Evolutionary conservation across 2,113 vertebrate species (phyloP).

Genomic region (Formicarius rufipectus): DNA sequence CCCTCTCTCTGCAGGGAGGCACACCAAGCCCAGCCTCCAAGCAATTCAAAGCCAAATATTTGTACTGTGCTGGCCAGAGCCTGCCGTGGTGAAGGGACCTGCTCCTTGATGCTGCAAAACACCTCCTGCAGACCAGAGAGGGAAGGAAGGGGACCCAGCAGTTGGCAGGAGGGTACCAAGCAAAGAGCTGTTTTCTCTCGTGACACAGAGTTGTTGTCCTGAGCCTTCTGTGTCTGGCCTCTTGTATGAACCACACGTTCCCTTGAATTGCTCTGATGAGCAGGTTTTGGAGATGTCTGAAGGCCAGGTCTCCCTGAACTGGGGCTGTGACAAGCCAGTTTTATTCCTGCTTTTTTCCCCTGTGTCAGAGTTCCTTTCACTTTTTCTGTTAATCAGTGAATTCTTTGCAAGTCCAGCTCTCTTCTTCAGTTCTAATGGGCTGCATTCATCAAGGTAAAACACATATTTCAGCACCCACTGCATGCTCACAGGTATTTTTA

Average conservation of each 20-base stretch:
- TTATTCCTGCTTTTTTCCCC: neutral
- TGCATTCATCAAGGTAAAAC: neutral
- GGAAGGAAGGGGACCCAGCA: neutral
- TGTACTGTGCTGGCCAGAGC: neutral
- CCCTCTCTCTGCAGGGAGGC: neutral
- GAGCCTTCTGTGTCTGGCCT: neutral
- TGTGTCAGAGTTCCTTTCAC: neutral
- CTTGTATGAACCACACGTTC: neutral
- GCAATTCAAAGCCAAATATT: neutral
- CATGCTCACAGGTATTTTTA: neutral
- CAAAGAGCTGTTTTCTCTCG: neutral
- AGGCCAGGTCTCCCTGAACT: neutral
- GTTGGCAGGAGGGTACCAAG: neutral
- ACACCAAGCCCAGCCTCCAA: neutral
- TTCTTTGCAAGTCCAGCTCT: neutral
- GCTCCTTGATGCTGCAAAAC: neutral
- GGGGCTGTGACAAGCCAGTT: neutral
- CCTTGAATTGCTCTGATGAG: neutral
- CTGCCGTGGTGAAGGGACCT: neutral
- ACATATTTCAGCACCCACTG: neutral
- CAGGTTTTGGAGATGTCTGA: neutral
- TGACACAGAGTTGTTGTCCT: neutral
- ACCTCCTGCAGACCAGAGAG: neutral
- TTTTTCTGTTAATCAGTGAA: neutral
- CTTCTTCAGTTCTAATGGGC: neutral